Evolutionary conservation across 2,113 vertebrate genomes (phyloP).

Genomic region (Proterorhinus semilunaris): DNA sequence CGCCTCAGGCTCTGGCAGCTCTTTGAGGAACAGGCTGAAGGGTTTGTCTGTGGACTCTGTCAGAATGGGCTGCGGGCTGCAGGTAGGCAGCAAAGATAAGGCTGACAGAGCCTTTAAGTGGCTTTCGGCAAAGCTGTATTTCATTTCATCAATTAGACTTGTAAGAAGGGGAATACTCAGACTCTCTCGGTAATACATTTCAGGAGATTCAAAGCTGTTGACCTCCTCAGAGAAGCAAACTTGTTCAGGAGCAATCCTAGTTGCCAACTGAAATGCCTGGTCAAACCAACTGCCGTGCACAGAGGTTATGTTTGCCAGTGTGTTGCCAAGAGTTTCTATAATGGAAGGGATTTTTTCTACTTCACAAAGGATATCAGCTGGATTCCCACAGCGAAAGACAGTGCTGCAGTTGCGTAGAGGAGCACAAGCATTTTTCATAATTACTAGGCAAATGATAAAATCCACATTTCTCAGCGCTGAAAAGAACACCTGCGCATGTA

Average conservation of each 20-base stretch:
- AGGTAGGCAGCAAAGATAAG: constrained; percentile 88
- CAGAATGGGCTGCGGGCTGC: constrained; percentile 87
- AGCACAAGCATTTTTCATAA: constrained; percentile 86
- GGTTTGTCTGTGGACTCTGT: constrained; percentile 84
- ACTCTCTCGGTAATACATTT: constrained; percentile 87
- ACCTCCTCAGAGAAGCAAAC: constrained; percentile 79
- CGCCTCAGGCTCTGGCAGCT: constrained; percentile 86
- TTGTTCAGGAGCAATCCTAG: constrained; percentile 83
- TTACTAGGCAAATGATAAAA: constrained; percentile 87
- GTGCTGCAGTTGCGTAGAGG: constrained; percentile 87
- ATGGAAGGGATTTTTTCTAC: constrained; percentile 83
- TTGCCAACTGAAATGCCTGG: constrained; percentile 85
- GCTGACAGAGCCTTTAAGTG: constrained; percentile 90
- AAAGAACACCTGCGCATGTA: constrained; percentile 83
- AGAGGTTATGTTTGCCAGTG: constrained; percentile 86
- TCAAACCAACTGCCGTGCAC: constrained; percentile 93
- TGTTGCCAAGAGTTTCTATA: constrained; percentile 87
- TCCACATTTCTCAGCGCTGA: constrained; percentile 85
- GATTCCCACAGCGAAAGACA: constrained; percentile 86
- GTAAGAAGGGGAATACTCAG: constrained; percentile 85
- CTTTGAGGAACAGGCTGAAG: constrained; percentile 84
- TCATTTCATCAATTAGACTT: constrained; percentile 89
- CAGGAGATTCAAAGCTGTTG: constrained; percentile 76
- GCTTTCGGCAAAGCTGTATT: constrained; percentile 89
- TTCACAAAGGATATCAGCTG: constrained; percentile 87